Conservation (phyloP, 1,140 invertebrate genomes). For the Nylanderia fulva region DNA sequence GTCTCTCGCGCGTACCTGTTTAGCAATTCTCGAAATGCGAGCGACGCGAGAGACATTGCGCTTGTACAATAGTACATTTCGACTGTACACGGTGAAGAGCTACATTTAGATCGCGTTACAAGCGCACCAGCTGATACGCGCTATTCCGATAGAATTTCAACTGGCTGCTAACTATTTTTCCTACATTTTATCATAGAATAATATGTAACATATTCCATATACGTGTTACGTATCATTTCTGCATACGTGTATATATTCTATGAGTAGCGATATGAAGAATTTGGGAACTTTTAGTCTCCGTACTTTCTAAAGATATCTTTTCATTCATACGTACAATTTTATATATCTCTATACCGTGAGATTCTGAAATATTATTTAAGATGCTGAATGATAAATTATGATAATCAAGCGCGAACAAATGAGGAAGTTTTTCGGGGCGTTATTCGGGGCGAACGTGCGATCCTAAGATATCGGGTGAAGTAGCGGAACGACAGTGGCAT, state of each 20-base stretch:
- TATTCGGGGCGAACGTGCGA: too few species aligned
- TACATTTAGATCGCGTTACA: conserved; percentile 46
- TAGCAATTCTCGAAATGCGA: conserved; percentile 56
- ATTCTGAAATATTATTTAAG: background rate
- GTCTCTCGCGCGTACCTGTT: conserved; percentile 41
- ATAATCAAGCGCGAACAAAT: too few species aligned
- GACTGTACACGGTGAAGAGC: conserved; percentile 24
- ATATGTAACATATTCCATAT: background rate
- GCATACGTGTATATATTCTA: background rate
- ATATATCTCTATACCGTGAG: background rate
- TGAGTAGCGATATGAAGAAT: background rate
- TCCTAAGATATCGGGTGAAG: conserved; percentile 24
- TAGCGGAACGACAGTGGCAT: conserved; percentile 36
- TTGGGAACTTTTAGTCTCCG: too few species aligned
- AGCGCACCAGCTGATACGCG: background rate
- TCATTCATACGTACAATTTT: background rate
- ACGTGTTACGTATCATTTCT: background rate
- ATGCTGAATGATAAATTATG: background rate
- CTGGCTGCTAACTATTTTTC: conserved; percentile 19
- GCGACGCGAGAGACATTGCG: conserved; percentile 36
- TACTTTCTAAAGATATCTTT: background rate
- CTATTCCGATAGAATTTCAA: conserved; percentile 38
- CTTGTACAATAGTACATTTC: conserved; percentile 43
- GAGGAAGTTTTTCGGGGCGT: too few species aligned
- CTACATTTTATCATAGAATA: conserved; percentile 9